Percentiles rank a stretch among this genome's conserved stretches.
Evolutionary conservation across 2,888 invertebrate genomes (phyloP).

Genomic region (Spicauda simplicius): DNA sequence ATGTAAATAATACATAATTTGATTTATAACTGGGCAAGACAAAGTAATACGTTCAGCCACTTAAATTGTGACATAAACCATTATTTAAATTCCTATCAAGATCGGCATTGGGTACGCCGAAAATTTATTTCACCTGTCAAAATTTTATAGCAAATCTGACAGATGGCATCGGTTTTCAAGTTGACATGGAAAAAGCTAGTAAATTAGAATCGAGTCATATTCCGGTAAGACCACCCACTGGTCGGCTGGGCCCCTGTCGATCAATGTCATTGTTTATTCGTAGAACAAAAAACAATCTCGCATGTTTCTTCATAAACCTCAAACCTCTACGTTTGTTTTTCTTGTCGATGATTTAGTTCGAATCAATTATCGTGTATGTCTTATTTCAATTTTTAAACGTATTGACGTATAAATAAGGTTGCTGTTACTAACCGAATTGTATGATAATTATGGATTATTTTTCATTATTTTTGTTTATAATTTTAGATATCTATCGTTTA

Average conservation of each 20-base stretch:
- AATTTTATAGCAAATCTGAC: constrained; percentile 39
- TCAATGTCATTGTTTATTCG: constrained; percentile 67
- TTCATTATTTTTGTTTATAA: too few species aligned
- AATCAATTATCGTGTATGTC: background rate
- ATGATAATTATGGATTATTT: too few species aligned
- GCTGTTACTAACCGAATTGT: too few species aligned
- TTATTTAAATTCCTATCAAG: constrained; percentile 33
- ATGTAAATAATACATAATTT: background rate
- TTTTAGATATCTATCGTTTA: too few species aligned
- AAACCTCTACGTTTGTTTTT: constrained; percentile 18
- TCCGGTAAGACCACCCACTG: constrained; percentile 54
- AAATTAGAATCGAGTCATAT: constrained; percentile 46
- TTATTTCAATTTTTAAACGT: too few species aligned
- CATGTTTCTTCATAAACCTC: constrained; percentile 51
- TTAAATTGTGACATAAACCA: constrained; percentile 2
- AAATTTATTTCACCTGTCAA: constrained; percentile 39
- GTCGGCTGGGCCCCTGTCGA: constrained; percentile 55
- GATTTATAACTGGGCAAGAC: background rate
- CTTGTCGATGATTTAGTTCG: background rate
- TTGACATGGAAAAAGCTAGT: constrained; percentile 41
- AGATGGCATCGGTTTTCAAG: constrained; percentile 42
- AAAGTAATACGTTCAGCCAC: background rate
- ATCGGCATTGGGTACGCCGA: constrained; percentile 10
- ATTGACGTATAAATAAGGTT: too few species aligned
- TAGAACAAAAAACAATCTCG: constrained; percentile 55